Evolutionary conservation across 1,140 invertebrate genomes (phyloP).

Genomic region (Drosophila fuyamai): DNA sequence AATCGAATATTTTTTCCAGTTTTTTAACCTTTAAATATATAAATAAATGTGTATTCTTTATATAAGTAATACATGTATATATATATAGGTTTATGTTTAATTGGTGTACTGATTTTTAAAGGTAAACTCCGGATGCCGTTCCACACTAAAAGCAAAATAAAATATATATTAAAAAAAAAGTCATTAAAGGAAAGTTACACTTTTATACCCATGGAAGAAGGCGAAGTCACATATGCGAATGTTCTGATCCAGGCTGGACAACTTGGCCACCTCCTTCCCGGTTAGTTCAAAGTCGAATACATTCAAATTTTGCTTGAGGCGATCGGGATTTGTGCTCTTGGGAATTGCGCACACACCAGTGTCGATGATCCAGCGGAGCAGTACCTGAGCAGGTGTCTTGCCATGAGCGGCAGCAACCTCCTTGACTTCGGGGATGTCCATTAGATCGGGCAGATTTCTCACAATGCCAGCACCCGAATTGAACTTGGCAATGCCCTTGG

Average conservation of each 20-base stretch:
- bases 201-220: constrained; percentile 85
- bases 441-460: constrained; percentile 87
- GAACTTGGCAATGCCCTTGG: constrained; percentile 87
- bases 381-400: constrained; percentile 91
- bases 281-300: constrained; percentile 88
- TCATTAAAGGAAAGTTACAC: background rate
- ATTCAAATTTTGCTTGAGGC: constrained; percentile 89
- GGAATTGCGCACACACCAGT: constrained; percentile 91
- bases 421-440: constrained; percentile 89
- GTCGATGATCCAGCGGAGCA: constrained; percentile 91
- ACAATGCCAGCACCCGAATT: constrained; percentile 84
- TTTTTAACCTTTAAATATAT: too few relatives aligned
- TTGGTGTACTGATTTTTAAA: constrained; percentile 75
- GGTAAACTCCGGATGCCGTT: constrained; percentile 89
- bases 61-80: too few relatives aligned
- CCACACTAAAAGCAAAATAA: constrained; percentile 86
- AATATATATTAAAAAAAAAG: constrained; percentile 54
- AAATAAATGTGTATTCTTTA: background rate
- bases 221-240: constrained; percentile 89
- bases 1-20: too few relatives aligned
- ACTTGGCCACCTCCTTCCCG: constrained; percentile 85
- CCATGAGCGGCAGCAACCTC: constrained; percentile 89
- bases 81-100: constrained; percentile 4
- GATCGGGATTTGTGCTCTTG: constrained; percentile 91
- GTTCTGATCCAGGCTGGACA: constrained; percentile 88